Conservation (phyloP, 2,113 vertebrate species). For the Sterna hirundo region DNA sequence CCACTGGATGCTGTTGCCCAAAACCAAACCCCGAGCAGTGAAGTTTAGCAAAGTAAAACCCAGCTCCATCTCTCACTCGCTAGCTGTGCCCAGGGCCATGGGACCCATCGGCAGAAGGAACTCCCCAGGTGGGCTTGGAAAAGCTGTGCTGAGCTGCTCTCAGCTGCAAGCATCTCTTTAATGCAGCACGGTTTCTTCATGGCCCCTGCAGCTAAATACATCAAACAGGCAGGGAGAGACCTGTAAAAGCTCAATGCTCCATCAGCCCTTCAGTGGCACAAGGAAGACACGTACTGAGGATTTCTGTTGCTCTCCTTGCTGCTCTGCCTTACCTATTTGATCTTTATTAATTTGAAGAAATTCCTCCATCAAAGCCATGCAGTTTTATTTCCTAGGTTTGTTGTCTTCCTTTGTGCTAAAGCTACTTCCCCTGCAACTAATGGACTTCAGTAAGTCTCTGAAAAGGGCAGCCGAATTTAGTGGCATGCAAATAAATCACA, state of each 20-base stretch:
- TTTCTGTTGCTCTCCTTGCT: background rate
- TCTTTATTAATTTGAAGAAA: background rate
- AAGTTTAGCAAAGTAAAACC: background rate
- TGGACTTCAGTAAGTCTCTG: background rate
- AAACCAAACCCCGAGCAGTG: background rate
- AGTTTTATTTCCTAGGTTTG: background rate
- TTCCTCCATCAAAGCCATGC: background rate
- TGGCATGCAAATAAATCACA: background rate
- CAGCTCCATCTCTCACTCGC: background rate
- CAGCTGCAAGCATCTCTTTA: background rate
- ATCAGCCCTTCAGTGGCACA: background rate
- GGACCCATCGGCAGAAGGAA: background rate
- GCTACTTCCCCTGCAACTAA: background rate
- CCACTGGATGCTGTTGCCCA: background rate
- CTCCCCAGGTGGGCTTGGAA: too few relatives aligned
- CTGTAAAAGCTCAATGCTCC: background rate
- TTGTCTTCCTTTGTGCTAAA: background rate
- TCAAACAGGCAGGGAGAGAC: background rate
- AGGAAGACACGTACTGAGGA: too few relatives aligned
- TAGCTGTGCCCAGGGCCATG: accelerated
- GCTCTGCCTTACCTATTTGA: background rate
- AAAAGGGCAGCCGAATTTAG: background rate
- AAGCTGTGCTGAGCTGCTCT: background rate
- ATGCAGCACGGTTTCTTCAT: background rate
- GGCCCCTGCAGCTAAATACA: background rate